Evolutionary conservation across 2,797 vertebrate species (phyloP).

Genomic region (Dermochelys coriacea): DNA sequence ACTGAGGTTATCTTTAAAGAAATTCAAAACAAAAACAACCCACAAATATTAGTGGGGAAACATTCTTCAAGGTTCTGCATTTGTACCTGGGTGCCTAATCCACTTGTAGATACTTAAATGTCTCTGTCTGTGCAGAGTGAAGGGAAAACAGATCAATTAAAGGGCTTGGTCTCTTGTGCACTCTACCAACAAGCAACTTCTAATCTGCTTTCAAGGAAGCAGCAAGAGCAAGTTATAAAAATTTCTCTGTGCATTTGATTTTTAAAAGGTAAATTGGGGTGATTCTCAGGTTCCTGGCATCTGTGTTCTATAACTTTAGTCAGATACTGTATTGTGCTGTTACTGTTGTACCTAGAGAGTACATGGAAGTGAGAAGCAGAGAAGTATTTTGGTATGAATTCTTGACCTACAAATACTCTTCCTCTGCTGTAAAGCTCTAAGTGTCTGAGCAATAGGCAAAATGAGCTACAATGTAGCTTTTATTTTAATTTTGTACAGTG

Average conservation of each 20-base stretch:
- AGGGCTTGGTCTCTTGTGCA: not conserved
- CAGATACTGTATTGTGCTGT: not conserved
- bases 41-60: not conserved
- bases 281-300: not conserved
- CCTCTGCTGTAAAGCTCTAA: not conserved
- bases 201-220: not conserved
- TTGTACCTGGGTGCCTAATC: not conserved
- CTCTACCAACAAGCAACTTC: not conserved
- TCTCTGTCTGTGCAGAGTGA: not conserved
- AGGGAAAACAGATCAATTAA: not conserved
- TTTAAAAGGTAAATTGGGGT: not conserved
- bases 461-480: too few species aligned
- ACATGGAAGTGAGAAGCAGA: not conserved
- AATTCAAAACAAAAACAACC: not conserved
- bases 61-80: not conserved
- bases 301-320: not conserved
- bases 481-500: not conserved
- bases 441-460: too few species aligned
- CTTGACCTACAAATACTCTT: too few species aligned
- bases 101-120: not conserved
- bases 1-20: not conserved
- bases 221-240: not conserved
- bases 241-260: not conserved
- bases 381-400: too few species aligned
- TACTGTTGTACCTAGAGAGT: not conserved